phyloP scores from a whole-genome alignment of 2,113 vertebrate species.

The Semicossyphus pulcher region DNA sequence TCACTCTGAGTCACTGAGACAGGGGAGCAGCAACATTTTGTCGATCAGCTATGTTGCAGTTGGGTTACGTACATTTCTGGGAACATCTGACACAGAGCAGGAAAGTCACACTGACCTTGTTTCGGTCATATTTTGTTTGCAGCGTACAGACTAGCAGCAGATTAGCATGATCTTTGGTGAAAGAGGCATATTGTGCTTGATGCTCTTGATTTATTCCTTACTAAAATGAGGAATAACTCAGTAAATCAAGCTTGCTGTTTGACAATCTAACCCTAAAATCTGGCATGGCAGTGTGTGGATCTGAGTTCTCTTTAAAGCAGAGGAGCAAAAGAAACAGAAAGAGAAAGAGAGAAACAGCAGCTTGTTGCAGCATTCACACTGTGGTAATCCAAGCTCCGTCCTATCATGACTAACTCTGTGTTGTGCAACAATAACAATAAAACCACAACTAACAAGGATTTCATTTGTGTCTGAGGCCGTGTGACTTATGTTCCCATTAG shows the following conservation, averaged over 20 bases:
- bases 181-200: no score
- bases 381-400: no score
- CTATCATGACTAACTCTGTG: no score
- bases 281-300: not conserved
- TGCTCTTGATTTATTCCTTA: not conserved
- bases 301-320: not conserved
- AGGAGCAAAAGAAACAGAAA: conserved; percentile 13
- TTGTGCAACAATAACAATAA: no score
- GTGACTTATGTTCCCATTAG: not conserved
- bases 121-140: no score
- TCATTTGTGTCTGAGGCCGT: no score
- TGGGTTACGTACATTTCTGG: no score
- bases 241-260: not conserved
- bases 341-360: not conserved
- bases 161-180: no score
- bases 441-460: no score
- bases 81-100: no score
- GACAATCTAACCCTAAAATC: no score
- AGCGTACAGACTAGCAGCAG: not conserved
- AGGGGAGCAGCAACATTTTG: not conserved
- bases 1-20: conserved; percentile 23
- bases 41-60: not conserved
- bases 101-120: no score
- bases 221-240: not conserved
- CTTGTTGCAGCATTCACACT: conserved; percentile 13